phyloP scores from a whole-genome alignment of 2,888 invertebrate genomes.

The Drosophila suboccidentalis region DNA sequence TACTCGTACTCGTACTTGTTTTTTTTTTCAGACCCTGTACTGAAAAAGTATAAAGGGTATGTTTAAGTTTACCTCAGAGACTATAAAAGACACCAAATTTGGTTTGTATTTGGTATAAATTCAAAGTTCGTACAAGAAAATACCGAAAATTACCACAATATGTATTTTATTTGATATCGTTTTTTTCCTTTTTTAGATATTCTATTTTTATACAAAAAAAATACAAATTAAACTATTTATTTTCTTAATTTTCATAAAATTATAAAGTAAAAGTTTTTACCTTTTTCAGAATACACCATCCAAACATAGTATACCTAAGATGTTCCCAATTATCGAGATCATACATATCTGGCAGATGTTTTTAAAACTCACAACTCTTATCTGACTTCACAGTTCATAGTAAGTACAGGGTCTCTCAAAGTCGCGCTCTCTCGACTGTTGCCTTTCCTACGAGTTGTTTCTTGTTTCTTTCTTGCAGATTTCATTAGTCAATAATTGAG shows the following conservation, averaged over 20 bases:
- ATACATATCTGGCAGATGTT: not conserved
- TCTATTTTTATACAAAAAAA: no score
- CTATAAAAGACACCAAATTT: no score
- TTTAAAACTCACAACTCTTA: not conserved
- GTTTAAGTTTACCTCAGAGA: not conserved
- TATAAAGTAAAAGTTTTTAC: no score
- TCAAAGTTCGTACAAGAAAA: no score
- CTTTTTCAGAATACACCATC: no score
- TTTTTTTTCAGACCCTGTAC: not conserved
- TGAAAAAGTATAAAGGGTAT: not conserved
- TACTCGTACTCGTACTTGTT: conserved; percentile 8
- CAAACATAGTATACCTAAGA: no score
- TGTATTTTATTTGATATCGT: not conserved
- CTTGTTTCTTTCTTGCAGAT: conserved; percentile 60
- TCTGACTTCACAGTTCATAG: not conserved
- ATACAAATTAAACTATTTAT: no score
- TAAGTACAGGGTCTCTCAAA: not conserved
- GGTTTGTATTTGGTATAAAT: no score
- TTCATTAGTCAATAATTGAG: conserved; percentile 81
- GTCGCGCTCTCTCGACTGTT: not conserved
- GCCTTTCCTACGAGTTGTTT: not conserved
- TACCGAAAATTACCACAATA: no score
- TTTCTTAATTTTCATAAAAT: no score
- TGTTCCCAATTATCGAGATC: no score
- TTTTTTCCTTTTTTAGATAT: not conserved